Base-by-base conservation (phyloP, 2,113 vertebrate species). In the Phyllopteryx taeniolatus region DNA sequence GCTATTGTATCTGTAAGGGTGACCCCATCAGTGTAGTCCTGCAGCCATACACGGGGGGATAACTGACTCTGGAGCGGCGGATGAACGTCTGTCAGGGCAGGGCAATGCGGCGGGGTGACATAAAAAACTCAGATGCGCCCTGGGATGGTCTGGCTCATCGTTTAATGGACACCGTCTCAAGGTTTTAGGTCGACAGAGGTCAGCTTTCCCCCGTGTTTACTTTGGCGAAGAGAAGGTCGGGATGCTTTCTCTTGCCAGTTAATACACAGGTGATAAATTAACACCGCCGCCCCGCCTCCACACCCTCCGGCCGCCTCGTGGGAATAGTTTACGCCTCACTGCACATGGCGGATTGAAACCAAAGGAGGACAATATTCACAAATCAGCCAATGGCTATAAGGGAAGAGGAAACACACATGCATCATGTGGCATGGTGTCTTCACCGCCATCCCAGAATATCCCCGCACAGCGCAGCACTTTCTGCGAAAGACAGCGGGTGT, bases 201-300 rank as follows among this genome's bases (percentile, higher is more conserved):
- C 82, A 86, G 49, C 8, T 2, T 71, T 77, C 75, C 44, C 56
- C 56, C 79, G 54, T 27, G 79, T 56, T 90, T 85, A 61, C 77
- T 73, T 73, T 78, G 76, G 69, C 69, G 46, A 13, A 1, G 53
- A 63, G 27, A 39, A 68, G 76, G 54, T 74, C 31, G 22, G 67
- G 59, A 51, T 44, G 60, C 17, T 17, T 79, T 70, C 51, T 73
- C 64, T 83, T 83, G 74, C 84, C 83, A 47, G 72, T 79, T 93
- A 91, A 88, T 91, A 86, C 81, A 85, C 68, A 7, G 83, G 78
- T 89, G 85, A 93, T 90, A 89, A 93, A 94, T 83, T 79, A 90
- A 83, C 74, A 83, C 72, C 65, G 8, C 14, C 59, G 17, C 59
- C 59, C 59, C 14, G 6, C 59, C 14, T 35, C 59, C 31, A 9